phyloP scores from a whole-genome alignment of 1,140 invertebrate species.

The Sycobia sp. region DNA sequence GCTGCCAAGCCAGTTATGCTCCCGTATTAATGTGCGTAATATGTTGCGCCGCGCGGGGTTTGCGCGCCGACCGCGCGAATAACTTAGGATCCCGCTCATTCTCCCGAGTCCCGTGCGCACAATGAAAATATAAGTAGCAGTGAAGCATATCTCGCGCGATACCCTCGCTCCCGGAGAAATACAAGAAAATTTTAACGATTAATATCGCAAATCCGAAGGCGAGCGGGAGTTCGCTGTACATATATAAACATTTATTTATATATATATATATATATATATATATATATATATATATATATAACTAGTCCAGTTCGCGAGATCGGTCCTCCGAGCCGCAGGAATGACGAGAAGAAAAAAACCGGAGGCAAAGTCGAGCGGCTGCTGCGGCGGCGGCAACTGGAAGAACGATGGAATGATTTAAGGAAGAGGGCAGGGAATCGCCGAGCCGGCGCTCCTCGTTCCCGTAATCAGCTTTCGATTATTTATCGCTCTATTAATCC shows the following conservation, averaged over 20 bases:
- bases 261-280: too few relatives aligned
- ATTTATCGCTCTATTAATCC: conserved; percentile 60
- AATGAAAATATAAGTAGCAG: too few relatives aligned
- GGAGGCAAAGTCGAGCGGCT: not conserved
- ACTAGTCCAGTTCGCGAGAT: not conserved
- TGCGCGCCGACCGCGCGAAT: conserved; percentile 47
- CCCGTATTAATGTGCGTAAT: conserved; percentile 58
- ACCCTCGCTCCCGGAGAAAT: too few relatives aligned
- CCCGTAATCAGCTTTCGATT: conserved; percentile 57
- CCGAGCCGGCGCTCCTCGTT: conserved; percentile 7
- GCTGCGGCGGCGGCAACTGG: not conserved
- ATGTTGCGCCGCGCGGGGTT: conserved; percentile 53
- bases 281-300: too few relatives aligned
- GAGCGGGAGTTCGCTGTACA: too few relatives aligned
- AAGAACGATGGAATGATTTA: conserved; percentile 18
- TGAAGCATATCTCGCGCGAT: too few relatives aligned
- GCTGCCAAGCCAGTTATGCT: conserved; percentile 50
- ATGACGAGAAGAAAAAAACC: too few relatives aligned
- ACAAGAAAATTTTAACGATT: too few relatives aligned
- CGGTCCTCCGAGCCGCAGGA: too few relatives aligned
- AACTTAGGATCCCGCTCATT: conserved; percentile 43
- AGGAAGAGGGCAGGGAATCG: conserved; percentile 3
- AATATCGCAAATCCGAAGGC: too few relatives aligned
- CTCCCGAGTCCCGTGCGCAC: too few relatives aligned
- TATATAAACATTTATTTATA: too few relatives aligned